A percentile compares a stretch with the other conserved stretches of the same genome.
These are phyloP conservation scores for Torymus auratus DNA, from an alignment of 2,888 invertebrate genomes.

Conservation along the genomic window DNA sequence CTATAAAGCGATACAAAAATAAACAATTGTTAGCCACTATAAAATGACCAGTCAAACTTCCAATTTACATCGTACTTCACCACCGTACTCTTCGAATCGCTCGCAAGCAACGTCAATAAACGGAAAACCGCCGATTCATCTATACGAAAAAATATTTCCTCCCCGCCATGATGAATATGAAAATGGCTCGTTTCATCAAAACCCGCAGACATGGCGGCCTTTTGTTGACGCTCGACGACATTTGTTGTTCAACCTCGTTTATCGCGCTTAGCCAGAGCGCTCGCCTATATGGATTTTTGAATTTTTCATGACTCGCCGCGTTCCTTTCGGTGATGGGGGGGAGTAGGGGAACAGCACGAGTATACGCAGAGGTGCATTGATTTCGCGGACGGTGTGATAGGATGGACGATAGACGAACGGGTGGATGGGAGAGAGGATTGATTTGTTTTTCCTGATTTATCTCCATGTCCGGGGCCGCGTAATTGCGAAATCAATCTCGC, in stretches of 20 bases:
- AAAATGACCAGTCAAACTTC: too few species aligned
- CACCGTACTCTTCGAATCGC: too few species aligned
- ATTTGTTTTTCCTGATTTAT: conserved; percentile 50
- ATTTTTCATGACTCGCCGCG: conserved; percentile 9
- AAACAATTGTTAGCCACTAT: too few species aligned
- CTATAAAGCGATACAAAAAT: too few species aligned
- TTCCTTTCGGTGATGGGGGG: background rate
- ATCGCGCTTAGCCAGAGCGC: conserved; percentile 30
- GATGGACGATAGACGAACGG: too few species aligned
- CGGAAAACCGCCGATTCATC: too few species aligned
- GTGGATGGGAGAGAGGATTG: conserved; percentile 19
- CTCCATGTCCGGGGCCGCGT: conserved; percentile 18
- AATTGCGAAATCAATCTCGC: conserved; percentile 56
- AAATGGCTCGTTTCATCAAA: too few species aligned
- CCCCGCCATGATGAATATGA: too few species aligned
- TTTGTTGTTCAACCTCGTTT: conserved; percentile 54
- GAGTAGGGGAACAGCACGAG: background rate
- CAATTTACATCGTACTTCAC: too few species aligned
- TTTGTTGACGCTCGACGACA: conserved; percentile 19
- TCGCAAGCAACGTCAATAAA: too few species aligned
- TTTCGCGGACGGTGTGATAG: background rate
- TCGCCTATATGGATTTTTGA: background rate
- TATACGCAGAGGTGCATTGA: conserved; percentile 21
- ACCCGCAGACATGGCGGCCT: too few species aligned
- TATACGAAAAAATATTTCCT: too few species aligned